Conservation (phyloP, 92 coral and sea anemone genomes). For the Parazoanthus darwini region DNA sequence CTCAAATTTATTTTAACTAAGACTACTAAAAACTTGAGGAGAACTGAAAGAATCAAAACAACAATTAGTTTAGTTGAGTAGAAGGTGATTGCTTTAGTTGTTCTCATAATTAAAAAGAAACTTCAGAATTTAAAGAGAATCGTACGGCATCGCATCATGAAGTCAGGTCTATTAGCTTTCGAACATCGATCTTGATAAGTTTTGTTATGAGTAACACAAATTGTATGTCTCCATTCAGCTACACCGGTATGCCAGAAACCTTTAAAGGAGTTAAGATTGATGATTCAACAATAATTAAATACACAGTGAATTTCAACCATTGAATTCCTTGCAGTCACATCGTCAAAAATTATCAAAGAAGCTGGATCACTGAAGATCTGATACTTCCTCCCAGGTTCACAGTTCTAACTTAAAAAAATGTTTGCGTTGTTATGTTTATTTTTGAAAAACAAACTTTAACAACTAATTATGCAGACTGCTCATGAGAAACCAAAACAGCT, state of each 20-base stretch:
- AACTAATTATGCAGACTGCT: not conserved
- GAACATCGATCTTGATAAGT: not conserved
- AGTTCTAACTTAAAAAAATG: not conserved
- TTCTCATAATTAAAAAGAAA: no score
- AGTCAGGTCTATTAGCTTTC: not conserved
- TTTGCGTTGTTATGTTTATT: not conserved
- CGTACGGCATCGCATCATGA: not conserved
- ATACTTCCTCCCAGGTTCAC: not conserved
- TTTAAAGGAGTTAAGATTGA: no score
- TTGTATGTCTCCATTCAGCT: not conserved
- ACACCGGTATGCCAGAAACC: not conserved
- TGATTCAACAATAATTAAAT: not conserved
- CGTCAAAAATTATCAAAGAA: not conserved
- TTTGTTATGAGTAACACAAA: not conserved
- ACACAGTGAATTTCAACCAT: not conserved
- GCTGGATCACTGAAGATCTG: not conserved
- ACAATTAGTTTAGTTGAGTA: no score
- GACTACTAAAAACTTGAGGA: not conserved
- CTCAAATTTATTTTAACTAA: not conserved
- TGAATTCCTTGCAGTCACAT: no score
- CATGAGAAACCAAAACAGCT: not conserved
- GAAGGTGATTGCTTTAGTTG: not conserved
- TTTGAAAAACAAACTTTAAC: not conserved
- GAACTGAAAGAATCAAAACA: not conserved
- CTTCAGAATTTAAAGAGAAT: not conserved